Percentiles rank a stretch among this genome's conserved stretches.
Conservation (phyloP, 53 echinoderm and acorn worm species). For the Luidia sarsii region DNA sequence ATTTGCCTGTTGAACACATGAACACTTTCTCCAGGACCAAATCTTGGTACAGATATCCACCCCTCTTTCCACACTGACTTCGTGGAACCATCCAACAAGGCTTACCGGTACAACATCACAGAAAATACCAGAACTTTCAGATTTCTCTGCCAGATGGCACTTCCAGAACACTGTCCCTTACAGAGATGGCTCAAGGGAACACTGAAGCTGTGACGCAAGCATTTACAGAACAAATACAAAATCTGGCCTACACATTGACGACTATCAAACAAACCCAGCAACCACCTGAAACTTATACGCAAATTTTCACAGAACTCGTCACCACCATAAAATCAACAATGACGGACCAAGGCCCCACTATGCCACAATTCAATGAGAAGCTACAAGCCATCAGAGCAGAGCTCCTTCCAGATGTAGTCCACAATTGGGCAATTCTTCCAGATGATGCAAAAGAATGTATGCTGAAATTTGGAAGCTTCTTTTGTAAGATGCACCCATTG, state of each 20-base stretch:
- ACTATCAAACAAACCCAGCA: too few relatives aligned
- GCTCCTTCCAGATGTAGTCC: constrained; percentile 55
- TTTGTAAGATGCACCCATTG: constrained; percentile 68
- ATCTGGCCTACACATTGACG: constrained; percentile 11
- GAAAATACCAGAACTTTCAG: constrained; percentile 62
- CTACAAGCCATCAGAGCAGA: constrained; percentile 5
- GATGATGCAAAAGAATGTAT: not conserved
- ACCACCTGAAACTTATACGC: too few relatives aligned
- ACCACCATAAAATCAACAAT: constrained; percentile 55
- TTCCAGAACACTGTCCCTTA: constrained; percentile 9
- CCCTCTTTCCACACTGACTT: too few relatives aligned
- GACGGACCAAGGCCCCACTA: constrained; percentile 73
- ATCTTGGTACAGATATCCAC: too few relatives aligned
- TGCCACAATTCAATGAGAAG: constrained; percentile 57
- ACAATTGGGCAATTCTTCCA: constrained; percentile 51
- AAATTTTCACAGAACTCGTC: constrained; percentile 42
- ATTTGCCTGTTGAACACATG: too few relatives aligned
- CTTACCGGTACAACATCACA: too few relatives aligned
- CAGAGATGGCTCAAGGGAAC: constrained; percentile 34
- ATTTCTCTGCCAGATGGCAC: constrained; percentile 62
- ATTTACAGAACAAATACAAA: constrained; percentile 4
- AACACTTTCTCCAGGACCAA: too few relatives aligned
- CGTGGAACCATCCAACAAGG: too few relatives aligned
- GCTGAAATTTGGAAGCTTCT: constrained; percentile 45
- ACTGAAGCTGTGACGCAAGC: constrained; percentile 18